Conservation (phyloP, 2,888 invertebrate genomes). For the Neoitamus cyanurus region DNA sequence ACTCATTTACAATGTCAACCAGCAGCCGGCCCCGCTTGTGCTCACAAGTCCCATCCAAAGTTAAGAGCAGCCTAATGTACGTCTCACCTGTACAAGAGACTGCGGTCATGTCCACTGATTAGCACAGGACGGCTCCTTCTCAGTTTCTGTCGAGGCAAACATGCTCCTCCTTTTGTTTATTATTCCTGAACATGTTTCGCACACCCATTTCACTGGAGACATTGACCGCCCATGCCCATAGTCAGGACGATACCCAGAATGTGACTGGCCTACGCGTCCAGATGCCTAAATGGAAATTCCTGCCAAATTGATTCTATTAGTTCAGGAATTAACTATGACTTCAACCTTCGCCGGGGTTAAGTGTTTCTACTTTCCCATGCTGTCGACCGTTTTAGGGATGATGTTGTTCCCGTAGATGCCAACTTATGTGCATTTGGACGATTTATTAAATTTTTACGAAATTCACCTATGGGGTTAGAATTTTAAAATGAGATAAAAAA, state of each 20-base stretch:
- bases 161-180: slow-evolving; percentile 44
- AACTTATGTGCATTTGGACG: not conserved
- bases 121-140: slow-evolving; percentile 29
- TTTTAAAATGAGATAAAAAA: no score
- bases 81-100: slow-evolving; percentile 33
- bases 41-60: not conserved
- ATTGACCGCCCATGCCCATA: not conserved
- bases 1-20: not conserved
- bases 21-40: not conserved
- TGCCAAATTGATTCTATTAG: not conserved
- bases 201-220: not conserved
- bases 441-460: not conserved
- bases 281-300: not conserved
- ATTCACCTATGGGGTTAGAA: no score
- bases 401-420: not conserved
- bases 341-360: not conserved
- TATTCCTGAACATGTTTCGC: slow-evolving; percentile 11
- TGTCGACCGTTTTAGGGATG: not conserved
- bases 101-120: slow-evolving; percentile 45
- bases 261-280: not conserved
- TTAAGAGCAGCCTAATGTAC: not conserved
- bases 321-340: not conserved
- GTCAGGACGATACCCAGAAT: not conserved
- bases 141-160: slow-evolving; percentile 34
- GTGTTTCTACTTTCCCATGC: not conserved